phyloP scores from a whole-genome alignment of 2,113 vertebrate species.

The Poecile atricapillus region DNA sequence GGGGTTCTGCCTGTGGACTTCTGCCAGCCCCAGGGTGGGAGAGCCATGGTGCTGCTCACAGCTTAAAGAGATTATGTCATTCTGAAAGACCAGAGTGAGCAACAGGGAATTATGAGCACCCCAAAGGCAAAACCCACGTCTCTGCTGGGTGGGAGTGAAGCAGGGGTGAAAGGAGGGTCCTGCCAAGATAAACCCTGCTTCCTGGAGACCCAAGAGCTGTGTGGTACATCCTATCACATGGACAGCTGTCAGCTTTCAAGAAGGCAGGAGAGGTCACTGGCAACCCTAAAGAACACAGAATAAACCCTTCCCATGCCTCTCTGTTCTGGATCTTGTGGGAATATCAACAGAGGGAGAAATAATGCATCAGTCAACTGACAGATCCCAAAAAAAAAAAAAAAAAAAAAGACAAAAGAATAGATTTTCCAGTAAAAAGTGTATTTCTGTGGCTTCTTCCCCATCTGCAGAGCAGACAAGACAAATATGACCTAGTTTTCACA shows the following conservation, averaged over 20 bases:
- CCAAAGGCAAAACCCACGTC: accelerated
- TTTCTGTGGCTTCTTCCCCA: background rate
- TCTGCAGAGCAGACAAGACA: background rate
- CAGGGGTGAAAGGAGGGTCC: background rate
- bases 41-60: background rate
- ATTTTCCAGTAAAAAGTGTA: background rate
- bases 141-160: background rate
- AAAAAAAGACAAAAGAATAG: background rate
- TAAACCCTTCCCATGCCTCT: background rate
- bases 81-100: background rate
- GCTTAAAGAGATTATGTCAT: background rate
- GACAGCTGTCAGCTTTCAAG: background rate
- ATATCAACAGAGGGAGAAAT: background rate
- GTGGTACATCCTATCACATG: accelerated
- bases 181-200: background rate
- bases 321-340: background rate
- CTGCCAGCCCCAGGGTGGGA: accelerated
- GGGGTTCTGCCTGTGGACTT: background rate
- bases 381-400: background rate
- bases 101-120: background rate
- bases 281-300: background rate
- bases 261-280: background rate
- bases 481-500: background rate
- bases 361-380: background rate
- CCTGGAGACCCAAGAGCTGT: background rate